Conservation (phyloP, 2,113 vertebrate genomes). For the Rafetus swinhoei region DNA sequence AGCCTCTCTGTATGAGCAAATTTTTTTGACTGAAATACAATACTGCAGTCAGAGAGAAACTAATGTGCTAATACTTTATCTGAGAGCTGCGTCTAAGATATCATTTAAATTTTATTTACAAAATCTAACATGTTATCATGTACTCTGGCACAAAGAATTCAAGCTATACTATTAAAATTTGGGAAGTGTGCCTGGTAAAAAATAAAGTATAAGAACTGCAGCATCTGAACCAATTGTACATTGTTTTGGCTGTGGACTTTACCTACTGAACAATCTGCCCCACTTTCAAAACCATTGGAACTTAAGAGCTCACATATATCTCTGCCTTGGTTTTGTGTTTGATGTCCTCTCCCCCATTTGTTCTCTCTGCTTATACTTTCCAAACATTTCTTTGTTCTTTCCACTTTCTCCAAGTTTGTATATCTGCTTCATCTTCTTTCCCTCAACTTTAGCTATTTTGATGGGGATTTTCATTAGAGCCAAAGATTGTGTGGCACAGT, state of each 20-base stretch:
- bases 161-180: background rate
- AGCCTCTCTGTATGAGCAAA: background rate
- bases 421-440: background rate
- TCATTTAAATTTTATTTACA: background rate
- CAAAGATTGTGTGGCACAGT: background rate
- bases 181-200: background rate
- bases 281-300: background rate
- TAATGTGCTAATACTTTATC: background rate
- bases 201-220: background rate
- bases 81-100: background rate
- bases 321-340: background rate
- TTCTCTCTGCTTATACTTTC: background rate
- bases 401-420: fast-evolving
- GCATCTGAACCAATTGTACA: background rate
- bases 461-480: background rate
- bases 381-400: background rate
- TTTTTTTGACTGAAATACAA: background rate
- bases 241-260: background rate
- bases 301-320: background rate
- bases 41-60: background rate
- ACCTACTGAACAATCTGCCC: background rate
- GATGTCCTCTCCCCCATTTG: background rate
- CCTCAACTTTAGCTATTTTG: background rate
- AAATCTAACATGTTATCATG: background rate
- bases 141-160: background rate